phyloP scores from a whole-genome alignment of 2,797 vertebrate species.

The Sciurus vulgaris region DNA sequence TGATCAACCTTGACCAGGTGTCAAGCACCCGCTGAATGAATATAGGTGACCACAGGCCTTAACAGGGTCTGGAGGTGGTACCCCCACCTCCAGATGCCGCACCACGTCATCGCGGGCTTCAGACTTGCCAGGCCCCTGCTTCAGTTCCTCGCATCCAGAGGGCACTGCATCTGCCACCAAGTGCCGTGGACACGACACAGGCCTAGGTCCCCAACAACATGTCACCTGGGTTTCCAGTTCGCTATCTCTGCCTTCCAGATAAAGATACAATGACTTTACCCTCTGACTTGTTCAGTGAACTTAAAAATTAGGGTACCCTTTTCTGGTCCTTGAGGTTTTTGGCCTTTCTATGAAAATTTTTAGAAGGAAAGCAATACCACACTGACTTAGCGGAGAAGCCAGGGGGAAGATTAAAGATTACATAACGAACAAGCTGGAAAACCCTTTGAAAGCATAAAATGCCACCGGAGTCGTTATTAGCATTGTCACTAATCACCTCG shows the following conservation, averaged over 20 bases:
- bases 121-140: background rate
- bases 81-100: background rate
- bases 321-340: background rate
- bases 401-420: conserved; percentile 75
- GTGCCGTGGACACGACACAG: accelerated
- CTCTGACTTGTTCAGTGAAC: background rate
- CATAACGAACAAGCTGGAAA: conserved; percentile 71
- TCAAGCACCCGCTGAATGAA: conserved; percentile 83
- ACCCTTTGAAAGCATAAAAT: conserved; percentile 77
- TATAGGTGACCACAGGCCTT: conserved; percentile 16
- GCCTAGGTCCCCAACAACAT: background rate
- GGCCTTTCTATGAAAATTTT: background rate
- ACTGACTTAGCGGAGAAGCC: conserved; percentile 39
- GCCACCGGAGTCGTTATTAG: conserved; percentile 50
- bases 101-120: background rate
- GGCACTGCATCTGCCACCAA: background rate
- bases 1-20: conserved; percentile 87
- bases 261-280: background rate
- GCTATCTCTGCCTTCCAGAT: background rate
- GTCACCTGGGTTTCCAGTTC: background rate
- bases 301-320: background rate
- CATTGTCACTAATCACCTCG: conserved; percentile 75
- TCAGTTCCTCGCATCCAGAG: background rate
- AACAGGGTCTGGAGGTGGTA: background rate
- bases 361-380: background rate